Evolutionary conservation across 2,797 vertebrate species (phyloP), one percentile per base, ranked within the genome.

Genomic region (Hypotaenidia okinawae): DNA sequence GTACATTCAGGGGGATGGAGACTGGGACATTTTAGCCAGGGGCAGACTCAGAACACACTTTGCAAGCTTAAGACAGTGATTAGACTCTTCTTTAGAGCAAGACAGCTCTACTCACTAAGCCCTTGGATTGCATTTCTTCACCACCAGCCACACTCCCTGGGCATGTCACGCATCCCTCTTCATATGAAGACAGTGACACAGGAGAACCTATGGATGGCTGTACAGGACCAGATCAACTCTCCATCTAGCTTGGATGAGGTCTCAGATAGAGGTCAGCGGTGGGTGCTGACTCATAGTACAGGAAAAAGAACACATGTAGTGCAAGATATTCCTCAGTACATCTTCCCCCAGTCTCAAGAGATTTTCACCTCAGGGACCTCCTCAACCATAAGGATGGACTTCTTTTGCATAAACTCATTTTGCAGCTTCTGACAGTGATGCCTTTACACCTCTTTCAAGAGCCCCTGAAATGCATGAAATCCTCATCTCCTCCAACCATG

Each of bases 201-300:
- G 19, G 32, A 14, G 10, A 68, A 41, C 16, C 59, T 22, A 4
- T 14, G 59, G 32, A 8, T 33, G 64, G 47, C 33, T 32, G 15
- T 6, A 41, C 19, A 8, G 35, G 23, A 16, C 22, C 0, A 0
- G 68, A 23, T 5, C 1, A 1, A 18, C 85, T 51, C 22, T 83
- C 67, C 47, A 4, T 15, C 32, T 61, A 33, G 28, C 63, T 5
- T 7, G 33, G 80, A 33, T 8, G 13, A 11, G 21, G 11, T 5
- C 64, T 47, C 61, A 61, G 24, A 6, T 15, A 23, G 49, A 13
- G 25, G 4, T 49, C 78, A 84, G 52, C 6, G 18, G 13, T 39
- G 33, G 62, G 59, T 41, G 51, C 39, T 45, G 22, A 32, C 22
- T 33, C 21, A n/a, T 74, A 74, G 35, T 17, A 22, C 1, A 1